Conservation (phyloP, 2,888 invertebrate genomes). For the Oscheius sp. region DNA sequence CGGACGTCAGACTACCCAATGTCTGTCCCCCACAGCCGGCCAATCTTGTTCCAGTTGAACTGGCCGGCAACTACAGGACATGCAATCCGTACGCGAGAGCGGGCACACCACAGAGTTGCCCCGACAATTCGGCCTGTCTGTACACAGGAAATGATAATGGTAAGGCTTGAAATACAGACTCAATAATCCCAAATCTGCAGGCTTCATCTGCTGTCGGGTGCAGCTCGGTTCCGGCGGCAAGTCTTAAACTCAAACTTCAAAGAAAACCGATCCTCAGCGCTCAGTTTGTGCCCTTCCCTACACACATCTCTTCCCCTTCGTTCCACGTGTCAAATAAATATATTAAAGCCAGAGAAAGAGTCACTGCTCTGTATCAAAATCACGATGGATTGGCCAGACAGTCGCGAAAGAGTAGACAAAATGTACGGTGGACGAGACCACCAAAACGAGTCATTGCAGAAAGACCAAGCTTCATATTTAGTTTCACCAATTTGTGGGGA, state of each 20-base stretch:
- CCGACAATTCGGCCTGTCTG: constrained; percentile 69
- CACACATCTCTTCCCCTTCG: constrained; percentile 22
- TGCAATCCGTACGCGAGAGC: constrained; percentile 65
- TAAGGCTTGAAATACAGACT: no score
- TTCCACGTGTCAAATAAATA: constrained; percentile 34
- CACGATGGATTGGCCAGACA: no score
- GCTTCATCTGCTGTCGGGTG: constrained; percentile 72
- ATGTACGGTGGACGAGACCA: no score
- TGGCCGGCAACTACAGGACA: constrained; percentile 67
- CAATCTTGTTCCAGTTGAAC: constrained; percentile 71
- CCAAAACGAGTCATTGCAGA: no score
- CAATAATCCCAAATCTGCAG: no score
- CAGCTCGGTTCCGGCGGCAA: constrained; percentile 61
- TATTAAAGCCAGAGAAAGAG: background rate
- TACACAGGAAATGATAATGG: constrained; percentile 72
- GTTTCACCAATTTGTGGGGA: no score
- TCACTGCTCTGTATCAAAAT: no score
- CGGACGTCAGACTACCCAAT: constrained; percentile 71
- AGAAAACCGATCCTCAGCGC: constrained; percentile 35
- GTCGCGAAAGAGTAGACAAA: no score
- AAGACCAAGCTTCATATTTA: no score
- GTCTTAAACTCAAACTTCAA: constrained; percentile 13
- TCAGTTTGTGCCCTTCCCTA: constrained; percentile 32
- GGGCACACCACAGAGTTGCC: constrained; percentile 69
- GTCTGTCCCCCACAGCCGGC: constrained; percentile 72